Base-by-base conservation (phyloP, 2,113 vertebrate genomes). In the Lynx canadensis region DNA sequence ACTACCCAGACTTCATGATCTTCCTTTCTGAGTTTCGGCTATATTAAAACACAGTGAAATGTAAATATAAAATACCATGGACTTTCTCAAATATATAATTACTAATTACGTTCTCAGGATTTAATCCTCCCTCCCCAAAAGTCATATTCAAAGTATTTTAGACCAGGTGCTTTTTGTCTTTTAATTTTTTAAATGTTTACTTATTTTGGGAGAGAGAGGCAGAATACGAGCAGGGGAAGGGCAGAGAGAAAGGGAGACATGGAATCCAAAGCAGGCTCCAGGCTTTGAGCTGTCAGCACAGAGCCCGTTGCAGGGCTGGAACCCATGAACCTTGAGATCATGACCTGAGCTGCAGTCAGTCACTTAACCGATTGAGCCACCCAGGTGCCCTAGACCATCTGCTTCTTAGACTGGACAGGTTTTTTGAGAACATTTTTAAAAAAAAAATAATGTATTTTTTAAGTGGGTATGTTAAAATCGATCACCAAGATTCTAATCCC, bases 41-140 rank as follows among this genome's bases (percentile, higher is more conserved):
- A 9, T 65, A 74, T 87, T 83, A 73, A 97, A 93, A 87, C 81
- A 71, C 55, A 81, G 50, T 55, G 31, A 90, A 74, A 23, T 93
- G 14, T 80, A 95, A 57, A 73, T 85, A 60, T 52, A 93, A 97
- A 94, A 76, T 78, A 50, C 13, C 38, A 76, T 18, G 19, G 41
- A 52, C 66, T 82, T 68, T 94, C 80, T 94, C 91, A 93, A 48
- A 86, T 96, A 63, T 15, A 8, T 76, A 92, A 78, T 91, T 90
- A 89, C 13, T 90, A 82, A 74, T 80, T 57, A 16, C 66, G 9
- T 92, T 38, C 38, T 88, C 45, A 89, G 73, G 31, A 50, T 60
- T 84, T 96, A 82, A 82, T 74, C 60, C 38, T 18, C n/a, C 2
- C 66, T 76, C 27, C 29, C n/a, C 41, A 18, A 76, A 76, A 71